phyloP scores from a whole-genome alignment of 2,888 invertebrate species.

The Apoda limacodes region DNA sequence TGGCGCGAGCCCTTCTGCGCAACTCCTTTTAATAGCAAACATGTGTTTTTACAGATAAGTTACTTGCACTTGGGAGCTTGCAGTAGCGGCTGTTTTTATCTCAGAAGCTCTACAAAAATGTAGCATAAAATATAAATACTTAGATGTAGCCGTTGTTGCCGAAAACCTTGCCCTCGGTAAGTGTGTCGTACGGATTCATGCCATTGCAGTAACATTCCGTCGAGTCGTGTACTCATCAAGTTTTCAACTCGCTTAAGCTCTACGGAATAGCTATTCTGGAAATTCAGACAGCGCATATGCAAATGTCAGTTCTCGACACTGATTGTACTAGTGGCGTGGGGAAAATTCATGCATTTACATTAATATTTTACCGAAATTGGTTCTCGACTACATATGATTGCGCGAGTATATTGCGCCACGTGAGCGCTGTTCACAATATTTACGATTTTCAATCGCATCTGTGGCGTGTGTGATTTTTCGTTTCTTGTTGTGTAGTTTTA shows the following conservation, averaged over 20 bases:
- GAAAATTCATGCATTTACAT: conserved; percentile 69
- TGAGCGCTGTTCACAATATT: conserved; percentile 43
- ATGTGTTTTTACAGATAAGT: conserved; percentile 43
- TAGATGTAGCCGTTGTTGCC: conserved; percentile 34
- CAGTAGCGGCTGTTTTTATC: conserved; percentile 31
- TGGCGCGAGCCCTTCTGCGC: conserved; percentile 35
- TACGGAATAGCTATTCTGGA: conserved; percentile 59
- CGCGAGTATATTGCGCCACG: conserved; percentile 49
- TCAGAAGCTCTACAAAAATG: conserved; percentile 27
- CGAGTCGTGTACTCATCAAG: conserved; percentile 44
- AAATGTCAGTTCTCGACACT: conserved; percentile 68
- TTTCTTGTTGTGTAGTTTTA: conserved; percentile 35
- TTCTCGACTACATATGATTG: conserved; percentile 54
- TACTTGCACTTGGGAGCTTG: conserved; percentile 31
- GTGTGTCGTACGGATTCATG: conserved; percentile 42
- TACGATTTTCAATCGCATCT: conserved; percentile 58
- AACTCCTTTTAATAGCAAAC: conserved; percentile 30
- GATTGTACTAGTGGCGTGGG: conserved; percentile 65
- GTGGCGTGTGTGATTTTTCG: conserved; percentile 15
- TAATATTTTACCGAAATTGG: conserved; percentile 64
- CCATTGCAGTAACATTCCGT: conserved; percentile 43
- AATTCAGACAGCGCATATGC: conserved; percentile 66
- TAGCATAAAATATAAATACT: conserved; percentile 28
- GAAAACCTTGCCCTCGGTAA: conserved; percentile 31
- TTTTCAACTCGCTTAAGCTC: conserved; percentile 63